Conservation (phyloP, 1,140 invertebrate species). For the Saccostrea cuccullata region DNA sequence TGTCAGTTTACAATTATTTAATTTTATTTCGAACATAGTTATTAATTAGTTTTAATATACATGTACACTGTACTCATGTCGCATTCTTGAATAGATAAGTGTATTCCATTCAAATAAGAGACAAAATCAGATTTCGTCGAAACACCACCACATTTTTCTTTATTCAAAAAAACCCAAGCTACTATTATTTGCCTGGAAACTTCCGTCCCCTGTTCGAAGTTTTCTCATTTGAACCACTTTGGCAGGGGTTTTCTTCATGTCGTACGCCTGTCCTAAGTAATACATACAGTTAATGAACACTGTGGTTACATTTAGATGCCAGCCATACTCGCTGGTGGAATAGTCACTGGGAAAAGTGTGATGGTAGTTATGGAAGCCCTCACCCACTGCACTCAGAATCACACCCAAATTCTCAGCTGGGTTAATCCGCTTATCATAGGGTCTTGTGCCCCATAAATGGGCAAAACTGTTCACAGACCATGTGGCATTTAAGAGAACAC, state of each 20-base stretch:
- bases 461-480: slow-evolving; percentile 98
- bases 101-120: too few relatives aligned
- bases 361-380: slow-evolving; percentile 97
- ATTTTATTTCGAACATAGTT: too few relatives aligned
- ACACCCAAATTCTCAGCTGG: slow-evolving; percentile 81
- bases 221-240: slow-evolving; percentile 41
- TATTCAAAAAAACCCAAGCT: too few relatives aligned
- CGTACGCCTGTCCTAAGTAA: slow-evolving; percentile 90
- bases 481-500: slow-evolving; percentile 92
- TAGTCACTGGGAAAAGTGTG: slow-evolving; percentile 96
- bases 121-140: too few relatives aligned
- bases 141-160: too few relatives aligned
- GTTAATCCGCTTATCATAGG: slow-evolving; percentile 90
- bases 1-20: too few relatives aligned
- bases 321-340: slow-evolving; percentile 85
- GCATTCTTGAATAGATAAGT: too few relatives aligned
- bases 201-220: slow-evolving; percentile 49
- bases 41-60: too few relatives aligned
- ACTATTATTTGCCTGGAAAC: background rate
- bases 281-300: slow-evolving; percentile 89
- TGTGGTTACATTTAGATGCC: slow-evolving; percentile 89
- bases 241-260: slow-evolving; percentile 86
- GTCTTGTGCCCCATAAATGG: slow-evolving; percentile 93
- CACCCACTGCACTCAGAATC: slow-evolving; percentile 80
- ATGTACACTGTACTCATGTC: too few relatives aligned